phyloP scores from a whole-genome alignment of 2,888 invertebrate genomes.

The Chironomus riparius region DNA sequence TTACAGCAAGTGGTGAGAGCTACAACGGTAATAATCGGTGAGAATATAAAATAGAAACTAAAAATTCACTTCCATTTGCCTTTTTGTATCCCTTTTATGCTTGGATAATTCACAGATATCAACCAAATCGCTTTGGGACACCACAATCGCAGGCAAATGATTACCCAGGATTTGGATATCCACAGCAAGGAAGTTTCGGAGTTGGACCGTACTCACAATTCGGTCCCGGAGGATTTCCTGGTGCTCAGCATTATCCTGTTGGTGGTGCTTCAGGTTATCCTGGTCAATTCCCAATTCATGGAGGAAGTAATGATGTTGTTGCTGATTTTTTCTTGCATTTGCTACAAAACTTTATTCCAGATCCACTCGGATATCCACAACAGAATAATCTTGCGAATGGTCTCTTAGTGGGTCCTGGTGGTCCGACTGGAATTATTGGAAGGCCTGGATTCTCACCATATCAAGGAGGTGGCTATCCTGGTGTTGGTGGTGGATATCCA shows the following conservation, averaged over 20 bases:
- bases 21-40: conserved; percentile 17
- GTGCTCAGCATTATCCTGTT: conserved; percentile 29
- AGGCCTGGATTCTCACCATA: conserved; percentile 30
- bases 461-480: conserved; percentile 10
- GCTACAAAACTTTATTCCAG: not conserved
- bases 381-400: conserved; percentile 34
- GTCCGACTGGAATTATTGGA: conserved; percentile 47
- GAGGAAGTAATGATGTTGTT: conserved; percentile 23
- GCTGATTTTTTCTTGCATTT: not conserved
- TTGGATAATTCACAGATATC: not conserved
- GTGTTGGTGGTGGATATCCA: not conserved
- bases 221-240: conserved; percentile 32
- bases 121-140: conserved; percentile 11
- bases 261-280: conserved; percentile 29
- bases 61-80: not conserved
- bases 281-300: conserved; percentile 3
- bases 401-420: conserved; percentile 44
- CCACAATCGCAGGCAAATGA: conserved; percentile 6
- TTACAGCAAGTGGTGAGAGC: conserved; percentile 7
- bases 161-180: conserved; percentile 22
- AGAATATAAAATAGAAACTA: not conserved
- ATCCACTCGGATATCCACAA: not conserved
- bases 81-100: not conserved
- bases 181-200: conserved; percentile 15
- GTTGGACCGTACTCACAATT: conserved; percentile 23